phyloP scores from a whole-genome alignment of 2,797 vertebrate species.

The Coregonus suidteri region DNA sequence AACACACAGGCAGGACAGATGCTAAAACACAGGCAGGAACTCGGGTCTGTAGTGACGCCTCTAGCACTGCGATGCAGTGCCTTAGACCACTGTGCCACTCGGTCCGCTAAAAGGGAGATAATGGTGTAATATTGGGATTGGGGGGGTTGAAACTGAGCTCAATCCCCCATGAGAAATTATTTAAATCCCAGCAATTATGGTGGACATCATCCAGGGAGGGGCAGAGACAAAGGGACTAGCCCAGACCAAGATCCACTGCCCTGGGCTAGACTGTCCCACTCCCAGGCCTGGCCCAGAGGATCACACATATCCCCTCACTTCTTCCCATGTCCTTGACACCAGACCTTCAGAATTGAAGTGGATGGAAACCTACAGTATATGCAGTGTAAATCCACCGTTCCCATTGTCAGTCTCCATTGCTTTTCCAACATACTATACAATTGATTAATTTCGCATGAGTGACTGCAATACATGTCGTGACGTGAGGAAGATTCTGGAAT shows the following conservation, averaged over 20 bases:
- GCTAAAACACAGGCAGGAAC: no score
- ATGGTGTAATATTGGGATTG: background rate
- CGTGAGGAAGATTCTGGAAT: background rate
- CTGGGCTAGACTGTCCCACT: background rate
- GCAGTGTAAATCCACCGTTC: background rate
- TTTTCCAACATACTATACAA: background rate
- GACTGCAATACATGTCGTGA: background rate
- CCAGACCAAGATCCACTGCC: background rate
- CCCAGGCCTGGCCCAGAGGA: background rate
- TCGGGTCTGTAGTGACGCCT: no score
- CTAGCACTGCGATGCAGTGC: no score
- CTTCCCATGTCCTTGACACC: background rate
- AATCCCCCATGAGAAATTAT: constrained; percentile 27
- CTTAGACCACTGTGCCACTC: no score
- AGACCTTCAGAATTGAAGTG: background rate
- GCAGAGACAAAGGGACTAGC: constrained; percentile 19
- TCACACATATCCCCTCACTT: constrained; percentile 1
- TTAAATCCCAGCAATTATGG: constrained; percentile 43
- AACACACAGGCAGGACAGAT: no score
- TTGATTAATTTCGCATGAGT: background rate
- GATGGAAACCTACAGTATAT: background rate
- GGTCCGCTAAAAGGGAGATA: background rate
- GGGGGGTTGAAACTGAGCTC: background rate
- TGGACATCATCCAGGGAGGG: constrained; percentile 8
- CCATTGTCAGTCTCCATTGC: no score